phyloP scores from a whole-genome alignment of 2,888 invertebrate genomes.

The Leptinotarsa peninsularis region DNA sequence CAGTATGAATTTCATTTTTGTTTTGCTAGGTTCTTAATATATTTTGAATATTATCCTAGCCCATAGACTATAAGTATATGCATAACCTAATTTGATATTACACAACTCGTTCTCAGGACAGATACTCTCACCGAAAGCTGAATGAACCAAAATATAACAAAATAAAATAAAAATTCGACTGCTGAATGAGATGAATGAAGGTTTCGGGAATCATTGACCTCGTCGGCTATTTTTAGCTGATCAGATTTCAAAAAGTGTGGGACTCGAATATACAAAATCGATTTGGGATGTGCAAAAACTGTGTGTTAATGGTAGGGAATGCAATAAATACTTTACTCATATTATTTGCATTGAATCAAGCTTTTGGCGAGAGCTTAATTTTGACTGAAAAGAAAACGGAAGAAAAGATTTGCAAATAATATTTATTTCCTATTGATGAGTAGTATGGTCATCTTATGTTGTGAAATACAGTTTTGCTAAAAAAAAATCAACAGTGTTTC shows the following conservation, averaged over 20 bases:
- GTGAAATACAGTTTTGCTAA: no score
- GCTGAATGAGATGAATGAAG: conserved; percentile 38
- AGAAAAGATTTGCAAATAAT: no score
- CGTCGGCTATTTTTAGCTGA: conserved; percentile 36
- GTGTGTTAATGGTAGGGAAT: not conserved
- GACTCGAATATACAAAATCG: not conserved
- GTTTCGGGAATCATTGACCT: conserved; percentile 31
- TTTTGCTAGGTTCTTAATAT: not conserved
- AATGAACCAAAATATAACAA: conserved; percentile 44
- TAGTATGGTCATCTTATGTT: no score
- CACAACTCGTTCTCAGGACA: conserved; percentile 29
- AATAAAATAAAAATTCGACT: conserved; percentile 36
- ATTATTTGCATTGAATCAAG: no score
- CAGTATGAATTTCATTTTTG: not conserved
- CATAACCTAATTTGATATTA: conserved; percentile 27
- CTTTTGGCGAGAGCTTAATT: no score
- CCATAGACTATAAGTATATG: conserved; percentile 22
- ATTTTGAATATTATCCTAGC: not conserved
- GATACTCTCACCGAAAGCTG: conserved; percentile 43
- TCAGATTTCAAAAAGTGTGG: conserved; percentile 36
- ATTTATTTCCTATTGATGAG: no score
- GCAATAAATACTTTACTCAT: no score
- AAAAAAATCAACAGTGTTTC: no score
- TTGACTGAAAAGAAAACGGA: no score
- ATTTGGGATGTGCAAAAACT: conserved; percentile 1